Conservation (phyloP, 2,113 vertebrate species). For the Heliornis fulica region DNA sequence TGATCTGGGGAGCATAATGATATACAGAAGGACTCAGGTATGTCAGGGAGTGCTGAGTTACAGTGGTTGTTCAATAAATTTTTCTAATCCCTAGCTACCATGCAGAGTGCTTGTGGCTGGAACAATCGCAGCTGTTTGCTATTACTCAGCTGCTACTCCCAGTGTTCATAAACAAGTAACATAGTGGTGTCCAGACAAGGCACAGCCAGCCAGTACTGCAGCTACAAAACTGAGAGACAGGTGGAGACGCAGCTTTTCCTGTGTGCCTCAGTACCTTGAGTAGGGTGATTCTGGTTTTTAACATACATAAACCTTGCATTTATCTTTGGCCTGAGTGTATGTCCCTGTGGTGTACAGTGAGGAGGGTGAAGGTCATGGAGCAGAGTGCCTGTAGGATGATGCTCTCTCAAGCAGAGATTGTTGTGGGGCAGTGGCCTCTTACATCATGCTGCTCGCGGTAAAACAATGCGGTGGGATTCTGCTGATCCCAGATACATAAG, state of each 20-base stretch:
- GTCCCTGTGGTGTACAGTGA: neutral
- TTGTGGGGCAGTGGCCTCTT: neutral
- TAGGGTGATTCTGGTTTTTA: neutral
- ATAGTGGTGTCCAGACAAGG: neutral
- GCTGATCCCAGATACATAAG: neutral
- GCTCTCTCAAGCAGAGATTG: neutral
- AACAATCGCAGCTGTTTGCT: neutral
- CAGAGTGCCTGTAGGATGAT: neutral
- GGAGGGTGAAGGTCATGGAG: neutral
- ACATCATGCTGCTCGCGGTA: neutral
- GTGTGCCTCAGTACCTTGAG: neutral
- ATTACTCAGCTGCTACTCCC: neutral
- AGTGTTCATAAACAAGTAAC: neutral
- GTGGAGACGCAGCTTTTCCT: neutral
- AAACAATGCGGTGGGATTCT: neutral
- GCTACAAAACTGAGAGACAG: neutral
- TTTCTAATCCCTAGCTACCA: neutral
- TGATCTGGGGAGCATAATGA: neutral
- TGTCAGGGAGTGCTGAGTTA: neutral
- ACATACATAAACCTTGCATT: neutral
- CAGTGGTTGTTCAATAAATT: neutral
- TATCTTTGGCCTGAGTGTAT: neutral
- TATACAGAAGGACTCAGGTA: neutral
- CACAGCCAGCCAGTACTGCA: neutral
- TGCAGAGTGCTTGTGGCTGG: neutral